These are phyloP conservation scores for Sorex araneus DNA, from an alignment of 2,113 vertebrate species.

Conservation along the genomic window DNA sequence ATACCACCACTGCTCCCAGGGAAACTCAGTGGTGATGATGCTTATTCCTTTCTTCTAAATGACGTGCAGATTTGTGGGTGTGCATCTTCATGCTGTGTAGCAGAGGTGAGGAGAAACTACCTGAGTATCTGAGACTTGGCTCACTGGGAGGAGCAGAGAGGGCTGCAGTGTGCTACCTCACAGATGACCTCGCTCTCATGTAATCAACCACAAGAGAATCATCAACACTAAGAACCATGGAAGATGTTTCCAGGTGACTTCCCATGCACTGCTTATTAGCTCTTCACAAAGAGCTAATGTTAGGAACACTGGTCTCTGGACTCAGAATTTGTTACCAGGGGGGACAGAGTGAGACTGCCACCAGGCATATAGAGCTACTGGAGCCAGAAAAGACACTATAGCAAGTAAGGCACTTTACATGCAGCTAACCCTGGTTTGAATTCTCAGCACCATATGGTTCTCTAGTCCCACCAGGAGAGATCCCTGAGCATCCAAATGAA, in stretches of 20 bases:
- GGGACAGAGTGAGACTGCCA: neutral
- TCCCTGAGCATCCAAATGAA: no score
- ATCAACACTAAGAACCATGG: neutral
- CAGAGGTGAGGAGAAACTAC: neutral
- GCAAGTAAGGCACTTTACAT: no score
- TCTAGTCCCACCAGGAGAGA: no score
- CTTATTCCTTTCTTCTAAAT: neutral
- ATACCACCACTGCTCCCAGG: neutral
- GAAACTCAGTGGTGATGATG: constrained; percentile 26
- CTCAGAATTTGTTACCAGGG: neutral
- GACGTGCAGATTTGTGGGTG: neutral
- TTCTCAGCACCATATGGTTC: no score
- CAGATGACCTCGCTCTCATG: neutral
- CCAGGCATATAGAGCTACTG: no score
- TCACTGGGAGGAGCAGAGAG: neutral
- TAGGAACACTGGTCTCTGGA: constrained; percentile 19
- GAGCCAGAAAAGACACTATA: no score
- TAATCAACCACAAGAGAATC: neutral
- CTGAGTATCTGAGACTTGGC: neutral
- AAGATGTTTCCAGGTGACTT: neutral
- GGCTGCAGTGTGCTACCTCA: neutral
- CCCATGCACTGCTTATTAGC: neutral
- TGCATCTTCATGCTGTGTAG: neutral
- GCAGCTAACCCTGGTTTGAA: no score
- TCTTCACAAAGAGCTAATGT: constrained; percentile 39